These are phyloP conservation scores for Lithophane semibrunnea DNA, from an alignment of 2,888 invertebrate species.

Conservation along the genomic window DNA sequence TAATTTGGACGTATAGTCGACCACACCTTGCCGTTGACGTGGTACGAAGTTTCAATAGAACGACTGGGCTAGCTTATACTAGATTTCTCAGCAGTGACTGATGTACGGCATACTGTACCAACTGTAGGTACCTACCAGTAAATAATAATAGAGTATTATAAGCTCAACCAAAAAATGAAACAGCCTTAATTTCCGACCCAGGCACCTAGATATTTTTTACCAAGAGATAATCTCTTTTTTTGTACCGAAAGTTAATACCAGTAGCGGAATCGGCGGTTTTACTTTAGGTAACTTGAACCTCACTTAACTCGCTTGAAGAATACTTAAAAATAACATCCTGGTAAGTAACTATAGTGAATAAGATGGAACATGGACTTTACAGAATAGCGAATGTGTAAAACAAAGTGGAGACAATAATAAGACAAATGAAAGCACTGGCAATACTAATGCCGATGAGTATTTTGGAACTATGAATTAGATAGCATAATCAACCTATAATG, in stretches of 20 bases:
- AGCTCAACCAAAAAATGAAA: conserved; percentile 27
- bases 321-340: conserved; percentile 14
- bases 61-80: background rate
- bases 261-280: conserved; percentile 40
- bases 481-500: too few species aligned
- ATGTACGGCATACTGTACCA: background rate
- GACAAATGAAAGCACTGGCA: too few species aligned
- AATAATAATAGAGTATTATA: conserved; percentile 12
- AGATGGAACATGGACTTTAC: background rate
- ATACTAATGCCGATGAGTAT: too few species aligned
- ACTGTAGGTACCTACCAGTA: background rate
- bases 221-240: conserved; percentile 39
- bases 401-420: too few species aligned
- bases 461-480: too few species aligned
- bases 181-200: conserved; percentile 21
- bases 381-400: background rate
- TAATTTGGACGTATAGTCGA: background rate
- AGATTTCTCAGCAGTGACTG: too few species aligned
- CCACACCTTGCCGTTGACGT: background rate
- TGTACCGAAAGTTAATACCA: conserved; percentile 51
- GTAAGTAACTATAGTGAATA: conserved; percentile 2
- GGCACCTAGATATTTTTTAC: conserved; percentile 42
- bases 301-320: conserved; percentile 19
- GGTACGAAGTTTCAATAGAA: background rate
- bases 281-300: conserved; percentile 55